These are phyloP conservation scores for Pocillopora damicornis DNA, from an alignment of 64 coral and sea anemone species.

Conservation along the genomic window DNA sequence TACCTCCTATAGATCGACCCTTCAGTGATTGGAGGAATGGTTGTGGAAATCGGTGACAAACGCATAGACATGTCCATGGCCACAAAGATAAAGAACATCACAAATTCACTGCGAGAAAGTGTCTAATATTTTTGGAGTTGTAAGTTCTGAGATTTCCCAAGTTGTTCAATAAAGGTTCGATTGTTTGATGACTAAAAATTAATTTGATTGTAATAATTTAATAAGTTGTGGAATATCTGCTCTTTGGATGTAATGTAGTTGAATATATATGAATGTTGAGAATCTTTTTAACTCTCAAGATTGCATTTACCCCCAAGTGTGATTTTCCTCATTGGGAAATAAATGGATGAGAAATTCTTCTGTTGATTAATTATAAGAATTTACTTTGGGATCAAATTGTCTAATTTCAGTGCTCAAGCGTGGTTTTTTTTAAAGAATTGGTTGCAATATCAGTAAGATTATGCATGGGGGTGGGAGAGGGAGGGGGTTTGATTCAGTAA, in stretches of 20 bases:
- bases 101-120: constrained; percentile 82
- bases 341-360: too few relatives aligned
- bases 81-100: constrained; percentile 93
- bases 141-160: not conserved
- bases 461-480: too few relatives aligned
- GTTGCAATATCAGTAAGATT: too few relatives aligned
- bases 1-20: constrained; percentile 66
- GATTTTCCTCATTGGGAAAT: too few relatives aligned
- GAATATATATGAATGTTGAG: not conserved
- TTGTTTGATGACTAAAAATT: not conserved
- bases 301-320: not conserved
- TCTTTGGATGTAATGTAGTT: not conserved
- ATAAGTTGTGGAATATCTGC: not conserved
- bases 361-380: too few relatives aligned
- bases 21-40: constrained; percentile 86
- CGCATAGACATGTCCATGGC: constrained; percentile 97
- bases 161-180: constrained; percentile 41
- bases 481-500: too few relatives aligned
- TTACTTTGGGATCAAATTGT: too few relatives aligned
- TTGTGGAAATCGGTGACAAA: constrained; percentile 94
- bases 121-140: constrained; percentile 43
- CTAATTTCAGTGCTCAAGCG: too few relatives aligned
- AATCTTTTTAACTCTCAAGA: not conserved
- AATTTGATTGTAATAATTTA: not conserved
- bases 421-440: too few relatives aligned